These are phyloP conservation scores for Lobophora halterata DNA, from an alignment of 2,888 invertebrate genomes.

Conservation along the genomic window DNA sequence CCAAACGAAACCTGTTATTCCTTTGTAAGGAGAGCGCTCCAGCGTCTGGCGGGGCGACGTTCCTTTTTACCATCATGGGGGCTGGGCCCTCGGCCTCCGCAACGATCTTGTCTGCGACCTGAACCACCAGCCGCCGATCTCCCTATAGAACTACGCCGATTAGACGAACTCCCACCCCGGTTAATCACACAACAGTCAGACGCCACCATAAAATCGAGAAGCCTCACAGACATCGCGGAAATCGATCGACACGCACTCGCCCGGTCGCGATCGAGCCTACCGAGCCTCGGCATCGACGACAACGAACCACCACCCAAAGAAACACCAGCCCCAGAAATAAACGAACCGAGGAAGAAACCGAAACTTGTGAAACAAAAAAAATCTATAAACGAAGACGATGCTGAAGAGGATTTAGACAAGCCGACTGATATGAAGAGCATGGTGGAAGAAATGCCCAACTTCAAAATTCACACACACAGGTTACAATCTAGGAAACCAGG, in stretches of 20 bases:
- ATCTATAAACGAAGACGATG: conserved; percentile 88
- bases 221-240: conserved; percentile 90
- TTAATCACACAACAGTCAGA: conserved; percentile 76
- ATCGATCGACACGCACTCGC: conserved; percentile 86
- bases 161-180: conserved; percentile 81
- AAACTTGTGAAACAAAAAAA: conserved; percentile 93
- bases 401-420: conserved; percentile 83
- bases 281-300: conserved; percentile 81
- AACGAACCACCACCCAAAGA: conserved; percentile 48
- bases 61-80: conserved; percentile 91
- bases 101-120: conserved; percentile 83
- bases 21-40: conserved; percentile 92
- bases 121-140: conserved; percentile 89
- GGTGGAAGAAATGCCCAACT: conserved; percentile 84
- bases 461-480: conserved; percentile 77
- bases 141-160: conserved; percentile 92
- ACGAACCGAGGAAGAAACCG: conserved; percentile 83
- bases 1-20: conserved; percentile 97
- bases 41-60: conserved; percentile 89
- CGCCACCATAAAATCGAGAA: conserved; percentile 88
- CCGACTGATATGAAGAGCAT: conserved; percentile 86
- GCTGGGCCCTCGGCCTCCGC: conserved; percentile 52
- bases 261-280: conserved; percentile 88
- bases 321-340: conserved; percentile 50
- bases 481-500: conserved; percentile 77